Evolutionary conservation across 1,140 invertebrate genomes (phyloP).

Genomic region (Anthonomus grandis): DNA sequence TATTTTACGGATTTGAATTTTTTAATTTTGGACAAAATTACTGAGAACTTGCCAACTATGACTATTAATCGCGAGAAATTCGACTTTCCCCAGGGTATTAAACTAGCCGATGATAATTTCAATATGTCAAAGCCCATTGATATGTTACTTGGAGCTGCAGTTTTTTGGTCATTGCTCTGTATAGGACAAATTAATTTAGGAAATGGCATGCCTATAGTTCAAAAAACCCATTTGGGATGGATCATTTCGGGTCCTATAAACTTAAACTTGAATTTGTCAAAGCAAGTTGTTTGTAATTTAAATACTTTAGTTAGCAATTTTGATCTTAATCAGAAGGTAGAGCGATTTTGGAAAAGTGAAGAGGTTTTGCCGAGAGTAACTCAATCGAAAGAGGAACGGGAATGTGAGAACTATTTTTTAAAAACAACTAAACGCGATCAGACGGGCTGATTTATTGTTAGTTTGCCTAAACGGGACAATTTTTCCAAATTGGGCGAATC

Average conservation of each 20-base stretch:
- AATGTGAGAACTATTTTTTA: slow-evolving; percentile 20
- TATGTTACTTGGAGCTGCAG: slow-evolving; percentile 36
- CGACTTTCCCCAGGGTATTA: slow-evolving; percentile 2
- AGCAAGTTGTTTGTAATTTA: background rate
- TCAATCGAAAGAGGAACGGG: background rate
- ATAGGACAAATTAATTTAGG: slow-evolving; percentile 32
- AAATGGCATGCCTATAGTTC: slow-evolving; percentile 28
- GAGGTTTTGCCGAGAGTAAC: background rate
- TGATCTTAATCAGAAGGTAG: background rate
- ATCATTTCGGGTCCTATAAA: slow-evolving; percentile 20
- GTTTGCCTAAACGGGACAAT: slow-evolving; percentile 22
- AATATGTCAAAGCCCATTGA: slow-evolving; percentile 32
- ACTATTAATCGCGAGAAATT: background rate
- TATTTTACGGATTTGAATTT: background rate
- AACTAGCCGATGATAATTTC: slow-evolving; percentile 37
- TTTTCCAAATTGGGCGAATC: background rate
- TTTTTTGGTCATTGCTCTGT: slow-evolving; percentile 40
- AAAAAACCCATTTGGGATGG: slow-evolving; percentile 43
- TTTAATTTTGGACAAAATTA: slow-evolving; percentile 6
- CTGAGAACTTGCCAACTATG: background rate
- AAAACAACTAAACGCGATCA: background rate
- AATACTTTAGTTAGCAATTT: background rate
- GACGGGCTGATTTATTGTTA: slow-evolving; percentile 25
- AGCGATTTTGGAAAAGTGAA: slow-evolving; percentile 22
- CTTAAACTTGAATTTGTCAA: background rate